phyloP scores from a whole-genome alignment of 2,113 vertebrate genomes.

The Phaethon lepturus region DNA sequence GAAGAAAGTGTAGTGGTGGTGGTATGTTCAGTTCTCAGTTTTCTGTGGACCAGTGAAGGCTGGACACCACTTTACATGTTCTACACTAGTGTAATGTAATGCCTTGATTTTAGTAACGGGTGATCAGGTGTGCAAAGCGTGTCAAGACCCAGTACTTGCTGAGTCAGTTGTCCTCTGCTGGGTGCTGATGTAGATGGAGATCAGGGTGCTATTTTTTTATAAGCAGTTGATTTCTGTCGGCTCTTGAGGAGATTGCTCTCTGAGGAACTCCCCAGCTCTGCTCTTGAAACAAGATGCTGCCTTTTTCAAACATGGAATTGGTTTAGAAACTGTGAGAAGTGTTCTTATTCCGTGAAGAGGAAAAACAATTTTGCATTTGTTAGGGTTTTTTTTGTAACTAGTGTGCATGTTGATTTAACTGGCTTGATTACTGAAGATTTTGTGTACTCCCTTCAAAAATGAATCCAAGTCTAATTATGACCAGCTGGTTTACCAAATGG shows the following conservation, averaged over 20 bases:
- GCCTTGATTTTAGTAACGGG: not conserved
- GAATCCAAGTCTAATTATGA: not conserved
- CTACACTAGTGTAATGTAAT: not conserved
- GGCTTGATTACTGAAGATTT: not conserved
- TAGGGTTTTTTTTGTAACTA: not conserved
- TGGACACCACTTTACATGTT: not conserved
- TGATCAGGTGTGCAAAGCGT: not conserved
- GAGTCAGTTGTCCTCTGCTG: not conserved
- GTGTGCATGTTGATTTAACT: not conserved
- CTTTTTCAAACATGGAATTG: not conserved
- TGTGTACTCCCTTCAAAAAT: not conserved
- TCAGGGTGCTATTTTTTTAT: not conserved
- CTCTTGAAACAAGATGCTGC: not conserved
- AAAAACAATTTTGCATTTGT: not conserved
- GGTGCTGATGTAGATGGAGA: not conserved
- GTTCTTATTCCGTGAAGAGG: not conserved
- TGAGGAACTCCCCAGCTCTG: not conserved
- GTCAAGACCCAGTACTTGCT: not conserved
- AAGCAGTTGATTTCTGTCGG: not conserved
- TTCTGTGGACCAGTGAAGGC: not conserved
- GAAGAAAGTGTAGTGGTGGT: not conserved
- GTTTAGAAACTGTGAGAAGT: not conserved
- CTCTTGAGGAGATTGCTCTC: not conserved
- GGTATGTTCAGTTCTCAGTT: accelerated
- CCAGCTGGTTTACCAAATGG: constrained; percentile 47